Evolutionary conservation across 2,797 vertebrate genomes (phyloP).

Genomic region (Poeciliopsis infans): DNA sequence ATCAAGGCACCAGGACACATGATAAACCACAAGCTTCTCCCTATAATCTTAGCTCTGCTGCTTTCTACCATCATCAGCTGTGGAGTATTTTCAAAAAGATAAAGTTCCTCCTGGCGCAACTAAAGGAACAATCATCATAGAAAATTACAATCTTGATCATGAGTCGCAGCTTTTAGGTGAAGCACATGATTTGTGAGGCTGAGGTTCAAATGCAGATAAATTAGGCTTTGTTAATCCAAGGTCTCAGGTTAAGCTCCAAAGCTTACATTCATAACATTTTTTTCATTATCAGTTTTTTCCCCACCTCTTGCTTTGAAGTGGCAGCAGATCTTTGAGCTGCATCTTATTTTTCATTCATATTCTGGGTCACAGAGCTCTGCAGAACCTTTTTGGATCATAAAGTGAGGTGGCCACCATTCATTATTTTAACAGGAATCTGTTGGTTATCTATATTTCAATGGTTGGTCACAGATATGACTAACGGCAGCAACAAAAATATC

Average conservation of each 20-base stretch:
- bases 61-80: constrained; percentile 21
- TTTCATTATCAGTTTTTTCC: constrained; percentile 31
- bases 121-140: background rate
- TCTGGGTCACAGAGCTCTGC: constrained; percentile 47
- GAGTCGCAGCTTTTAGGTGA: constrained; percentile 19
- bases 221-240: constrained; percentile 24
- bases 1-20: constrained; percentile 73
- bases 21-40: constrained; percentile 73
- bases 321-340: constrained; percentile 45
- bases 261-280: constrained; percentile 8
- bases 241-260: constrained; percentile 26
- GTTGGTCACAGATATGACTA: constrained; percentile 42
- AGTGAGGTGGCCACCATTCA: constrained; percentile 55
- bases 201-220: constrained; percentile 2
- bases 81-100: constrained; percentile 30
- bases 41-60: constrained; percentile 27
- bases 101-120: constrained; percentile 18
- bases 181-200: constrained; percentile 2
- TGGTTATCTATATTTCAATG: constrained; percentile 75
- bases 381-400: constrained; percentile 62
- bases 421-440: constrained; percentile 46
- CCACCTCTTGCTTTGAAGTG: constrained; percentile 44
- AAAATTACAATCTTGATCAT: constrained; percentile 8
- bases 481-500: constrained; percentile 21
- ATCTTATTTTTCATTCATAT: constrained; percentile 57